Percentiles rank a stretch among this genome's conserved stretches.
phyloP scores from a whole-genome alignment of 2,113 vertebrate species.

The Silurus glanis region DNA sequence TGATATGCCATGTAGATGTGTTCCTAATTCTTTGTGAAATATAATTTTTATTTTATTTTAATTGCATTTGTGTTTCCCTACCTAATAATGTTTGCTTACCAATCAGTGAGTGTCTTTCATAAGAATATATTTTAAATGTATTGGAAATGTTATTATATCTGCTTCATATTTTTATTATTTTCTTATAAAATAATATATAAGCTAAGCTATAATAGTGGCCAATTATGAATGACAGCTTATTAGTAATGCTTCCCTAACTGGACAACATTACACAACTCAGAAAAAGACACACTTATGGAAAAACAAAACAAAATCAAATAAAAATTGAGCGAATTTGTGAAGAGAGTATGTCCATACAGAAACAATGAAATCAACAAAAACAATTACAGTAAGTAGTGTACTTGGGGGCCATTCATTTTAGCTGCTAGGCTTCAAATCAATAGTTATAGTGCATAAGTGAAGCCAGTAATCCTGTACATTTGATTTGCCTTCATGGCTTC shows the following conservation, averaged over 20 bases:
- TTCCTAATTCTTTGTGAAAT: neutral
- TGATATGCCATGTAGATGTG: slow-evolving; percentile 9
- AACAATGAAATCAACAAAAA: neutral
- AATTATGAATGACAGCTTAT: neutral
- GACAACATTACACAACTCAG: neutral
- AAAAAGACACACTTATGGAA: neutral
- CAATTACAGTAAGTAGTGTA: slow-evolving; percentile 1
- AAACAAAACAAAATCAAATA: neutral
- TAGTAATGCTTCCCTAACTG: neutral
- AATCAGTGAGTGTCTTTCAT: neutral
- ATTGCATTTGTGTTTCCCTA: neutral
- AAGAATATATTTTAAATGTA: neutral
- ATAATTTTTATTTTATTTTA: neutral
- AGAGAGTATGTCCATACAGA: neutral
- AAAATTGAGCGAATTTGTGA: neutral
- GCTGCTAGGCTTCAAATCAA: slow-evolving; percentile 45
- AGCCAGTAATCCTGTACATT: slow-evolving; percentile 39
- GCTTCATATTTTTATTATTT: neutral
- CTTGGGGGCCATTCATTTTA: neutral
- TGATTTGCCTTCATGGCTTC: slow-evolving; percentile 60
- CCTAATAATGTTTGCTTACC: neutral
- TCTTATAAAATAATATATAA: too few relatives aligned
- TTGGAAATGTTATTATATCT: neutral
- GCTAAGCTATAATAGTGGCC: neutral
- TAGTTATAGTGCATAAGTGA: slow-evolving; percentile 52